Evolutionary conservation across 2,888 invertebrate species (phyloP).

Genomic region (Melanostoma scalare): DNA sequence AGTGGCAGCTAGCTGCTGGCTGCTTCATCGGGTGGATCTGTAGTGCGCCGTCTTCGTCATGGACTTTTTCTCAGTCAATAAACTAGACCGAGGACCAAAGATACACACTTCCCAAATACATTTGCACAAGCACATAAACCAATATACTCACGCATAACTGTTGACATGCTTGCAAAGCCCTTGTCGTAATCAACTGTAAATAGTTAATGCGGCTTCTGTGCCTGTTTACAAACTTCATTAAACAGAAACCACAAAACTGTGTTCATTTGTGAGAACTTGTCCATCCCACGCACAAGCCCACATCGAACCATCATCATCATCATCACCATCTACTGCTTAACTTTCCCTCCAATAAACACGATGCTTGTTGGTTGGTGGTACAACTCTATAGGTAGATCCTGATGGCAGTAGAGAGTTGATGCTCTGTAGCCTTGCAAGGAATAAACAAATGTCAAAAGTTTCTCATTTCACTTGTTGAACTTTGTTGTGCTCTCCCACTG

Average conservation of each 20-base stretch:
- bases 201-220: conserved; percentile 70
- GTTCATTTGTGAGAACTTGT: conserved; percentile 72
- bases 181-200: conserved; percentile 71
- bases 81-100: conserved; percentile 41
- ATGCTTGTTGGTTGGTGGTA: not conserved
- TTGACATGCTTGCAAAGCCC: conserved; percentile 66
- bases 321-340: not conserved
- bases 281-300: conserved; percentile 60
- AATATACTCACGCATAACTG: conserved; percentile 52
- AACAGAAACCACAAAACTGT: conserved; percentile 71
- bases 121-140: not conserved
- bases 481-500: conserved; percentile 49
- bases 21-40: conserved; percentile 3
- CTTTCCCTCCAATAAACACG: conserved; percentile 36
- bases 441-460: conserved; percentile 69
- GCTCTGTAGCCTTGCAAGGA: conserved; percentile 39
- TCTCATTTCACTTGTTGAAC: conserved; percentile 72
- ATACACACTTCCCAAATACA: not conserved
- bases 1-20: conserved; percentile 2
- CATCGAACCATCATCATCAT: conserved; percentile 52
- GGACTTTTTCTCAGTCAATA: conserved; percentile 59
- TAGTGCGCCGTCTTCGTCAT: conserved; percentile 20
- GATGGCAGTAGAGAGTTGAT: not conserved
- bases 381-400: not conserved
- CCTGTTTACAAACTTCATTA: conserved; percentile 72